Percentiles rank a stretch among this genome's conserved stretches.
These are phyloP conservation scores for Bettongia penicillata DNA, from an alignment of 2,113 vertebrate genomes.

Conservation along the genomic window DNA sequence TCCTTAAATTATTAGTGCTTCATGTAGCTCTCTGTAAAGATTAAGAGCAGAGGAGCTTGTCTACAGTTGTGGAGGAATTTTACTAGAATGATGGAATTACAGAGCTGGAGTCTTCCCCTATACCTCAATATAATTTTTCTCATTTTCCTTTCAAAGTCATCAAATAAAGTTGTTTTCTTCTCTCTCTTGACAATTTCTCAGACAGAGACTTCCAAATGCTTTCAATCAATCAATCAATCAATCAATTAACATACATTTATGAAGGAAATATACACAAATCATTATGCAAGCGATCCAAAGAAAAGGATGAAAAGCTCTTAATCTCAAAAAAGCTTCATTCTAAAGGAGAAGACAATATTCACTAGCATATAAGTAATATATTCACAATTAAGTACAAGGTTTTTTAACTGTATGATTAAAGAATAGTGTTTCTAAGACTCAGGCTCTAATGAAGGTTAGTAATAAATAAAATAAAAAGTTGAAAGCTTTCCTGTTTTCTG, in stretches of 20 bases:
- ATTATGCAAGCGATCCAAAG: neutral
- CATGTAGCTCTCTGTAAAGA: neutral
- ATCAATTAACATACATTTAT: neutral
- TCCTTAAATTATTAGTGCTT: neutral
- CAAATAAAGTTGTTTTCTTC: neutral
- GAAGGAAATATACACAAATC: neutral
- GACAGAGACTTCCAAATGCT: neutral
- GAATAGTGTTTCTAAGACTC: neutral
- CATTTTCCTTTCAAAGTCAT: conserved; percentile 22
- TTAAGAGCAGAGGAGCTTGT: neutral
- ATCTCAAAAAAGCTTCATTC: neutral
- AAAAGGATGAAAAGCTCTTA: neutral
- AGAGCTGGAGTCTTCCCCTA: neutral
- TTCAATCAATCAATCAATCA: neutral
- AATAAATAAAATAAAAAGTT: conserved; percentile 8
- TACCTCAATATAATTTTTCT: conserved; percentile 27
- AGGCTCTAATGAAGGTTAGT: conserved; percentile 30
- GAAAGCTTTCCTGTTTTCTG: neutral
- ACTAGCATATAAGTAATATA: neutral
- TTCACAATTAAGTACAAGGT: neutral
- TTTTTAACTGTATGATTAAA: conserved; percentile 22
- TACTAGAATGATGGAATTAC: neutral
- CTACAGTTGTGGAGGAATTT: neutral
- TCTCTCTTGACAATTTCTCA: neutral
- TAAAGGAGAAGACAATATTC: neutral